Evolutionary conservation across 1,140 invertebrate genomes (phyloP).

Genomic region (Drosophila jambulina): DNA sequence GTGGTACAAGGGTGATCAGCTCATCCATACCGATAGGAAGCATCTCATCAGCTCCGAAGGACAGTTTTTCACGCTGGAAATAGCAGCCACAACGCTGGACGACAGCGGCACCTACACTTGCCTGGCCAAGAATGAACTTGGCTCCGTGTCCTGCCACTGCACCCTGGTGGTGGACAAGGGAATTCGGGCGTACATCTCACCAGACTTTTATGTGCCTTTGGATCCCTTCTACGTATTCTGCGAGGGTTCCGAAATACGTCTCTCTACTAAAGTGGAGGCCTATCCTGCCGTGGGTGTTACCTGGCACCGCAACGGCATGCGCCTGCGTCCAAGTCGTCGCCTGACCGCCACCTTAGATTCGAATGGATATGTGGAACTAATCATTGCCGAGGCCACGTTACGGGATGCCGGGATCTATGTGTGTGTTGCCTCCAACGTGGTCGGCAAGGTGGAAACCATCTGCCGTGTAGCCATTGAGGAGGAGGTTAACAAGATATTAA

Average conservation of each 20-base stretch:
- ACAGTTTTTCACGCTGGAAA: conserved; percentile 94
- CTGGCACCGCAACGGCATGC: conserved; percentile 91
- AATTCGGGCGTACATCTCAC: conserved; percentile 91
- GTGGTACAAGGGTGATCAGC: conserved; percentile 92
- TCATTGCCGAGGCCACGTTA: conserved; percentile 88
- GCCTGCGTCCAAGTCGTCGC: conserved; percentile 90
- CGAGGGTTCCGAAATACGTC: conserved; percentile 88
- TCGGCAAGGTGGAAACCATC: conserved; percentile 91
- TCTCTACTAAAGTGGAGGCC: conserved; percentile 91
- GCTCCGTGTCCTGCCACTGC: conserved; percentile 93
- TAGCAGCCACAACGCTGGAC: conserved; percentile 90
- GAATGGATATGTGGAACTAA: conserved; percentile 92
- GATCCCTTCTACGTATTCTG: conserved; percentile 87
- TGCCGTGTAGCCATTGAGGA: conserved; percentile 89
- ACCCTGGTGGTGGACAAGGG: conserved; percentile 94
- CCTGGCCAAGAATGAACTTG: conserved; percentile 92
- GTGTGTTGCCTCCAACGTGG: conserved; percentile 93
- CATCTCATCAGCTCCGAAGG: conserved; percentile 73
- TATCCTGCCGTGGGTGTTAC: conserved; percentile 92
- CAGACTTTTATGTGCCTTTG: conserved; percentile 90
- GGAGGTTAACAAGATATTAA: conserved; percentile 57
- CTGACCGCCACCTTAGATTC: conserved; percentile 91
- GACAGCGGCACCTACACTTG: conserved; percentile 94
- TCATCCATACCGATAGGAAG: conserved; percentile 86
- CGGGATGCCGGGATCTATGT: conserved; percentile 94